Percentiles rank a stretch among this genome's conserved stretches.
Evolutionary conservation across 2,888 invertebrate species (phyloP).

Genomic region (Melanophora roralis): DNA sequence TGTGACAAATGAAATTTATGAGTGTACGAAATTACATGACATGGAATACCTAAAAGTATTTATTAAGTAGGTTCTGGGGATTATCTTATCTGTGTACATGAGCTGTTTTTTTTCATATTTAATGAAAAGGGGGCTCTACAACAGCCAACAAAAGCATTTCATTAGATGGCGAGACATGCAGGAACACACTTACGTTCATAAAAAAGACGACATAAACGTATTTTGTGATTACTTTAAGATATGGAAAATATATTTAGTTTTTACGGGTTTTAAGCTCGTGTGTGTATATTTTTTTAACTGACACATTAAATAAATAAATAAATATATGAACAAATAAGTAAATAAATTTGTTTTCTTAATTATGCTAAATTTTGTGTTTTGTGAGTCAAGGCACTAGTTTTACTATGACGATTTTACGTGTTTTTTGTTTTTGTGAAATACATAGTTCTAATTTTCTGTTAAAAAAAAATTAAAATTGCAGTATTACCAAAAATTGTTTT

Average conservation of each 20-base stretch:
- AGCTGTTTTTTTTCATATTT: conserved; percentile 13
- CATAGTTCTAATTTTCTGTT: not conserved
- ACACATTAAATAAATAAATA: conserved; percentile 41
- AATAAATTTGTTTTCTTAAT: conserved; percentile 10
- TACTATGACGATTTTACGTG: conserved; percentile 15
- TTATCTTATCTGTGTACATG: conserved; percentile 54
- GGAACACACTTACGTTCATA: not conserved
- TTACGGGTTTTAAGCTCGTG: not conserved
- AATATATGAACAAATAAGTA: conserved; percentile 33
- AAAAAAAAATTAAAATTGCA: not conserved
- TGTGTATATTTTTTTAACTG: conserved; percentile 3
- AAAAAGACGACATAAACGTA: conserved; percentile 29
- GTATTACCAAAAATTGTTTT: no score
- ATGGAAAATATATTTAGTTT: conserved; percentile 10
- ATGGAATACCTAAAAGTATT: conserved; percentile 53
- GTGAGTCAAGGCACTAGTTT: conserved; percentile 38
- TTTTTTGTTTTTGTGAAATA: not conserved
- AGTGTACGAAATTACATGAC: conserved; percentile 28
- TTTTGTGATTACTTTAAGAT: conserved; percentile 45
- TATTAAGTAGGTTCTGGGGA: conserved; percentile 57
- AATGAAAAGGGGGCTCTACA: conserved; percentile 27
- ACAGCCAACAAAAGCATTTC: conserved; percentile 32
- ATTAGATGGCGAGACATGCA: not conserved
- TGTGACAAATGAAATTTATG: conserved; percentile 1
- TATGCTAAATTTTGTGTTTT: conserved; percentile 28